These are phyloP conservation scores for Euzophera pinguis DNA, from an alignment of 2,888 invertebrate genomes.

Conservation along the genomic window DNA sequence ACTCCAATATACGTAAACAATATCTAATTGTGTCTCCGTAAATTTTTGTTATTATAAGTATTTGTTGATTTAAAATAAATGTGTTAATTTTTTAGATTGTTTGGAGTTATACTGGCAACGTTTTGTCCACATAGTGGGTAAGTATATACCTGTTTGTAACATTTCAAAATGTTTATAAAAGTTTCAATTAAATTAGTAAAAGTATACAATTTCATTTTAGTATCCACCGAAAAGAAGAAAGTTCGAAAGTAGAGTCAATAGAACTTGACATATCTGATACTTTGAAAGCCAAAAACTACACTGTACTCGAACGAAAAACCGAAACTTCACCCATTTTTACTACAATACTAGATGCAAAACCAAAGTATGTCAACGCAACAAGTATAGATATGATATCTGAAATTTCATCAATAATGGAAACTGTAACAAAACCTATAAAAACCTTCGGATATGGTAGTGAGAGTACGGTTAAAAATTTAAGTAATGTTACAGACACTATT, in stretches of 20 bases:
- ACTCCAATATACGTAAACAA: no score
- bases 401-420: no score
- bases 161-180: neutral
- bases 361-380: neutral
- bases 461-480: no score
- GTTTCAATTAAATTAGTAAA: neutral
- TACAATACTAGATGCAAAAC: neutral
- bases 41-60: neutral
- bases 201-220: neutral
- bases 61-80: neutral
- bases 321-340: no score
- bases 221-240: neutral
- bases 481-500: no score
- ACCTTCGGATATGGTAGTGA: no score
- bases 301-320: neutral
- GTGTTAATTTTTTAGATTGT: neutral
- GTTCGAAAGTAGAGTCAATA: neutral
- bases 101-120: neutral
- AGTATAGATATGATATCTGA: no score
- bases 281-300: neutral
- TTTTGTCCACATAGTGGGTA: neutral
- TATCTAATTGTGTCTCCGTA: no score
- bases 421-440: no score
- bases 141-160: neutral
- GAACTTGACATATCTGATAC: neutral